These are phyloP conservation scores for Anguilla megastoma DNA, from an alignment of 2,797 vertebrate genomes.

Conservation along the genomic window DNA sequence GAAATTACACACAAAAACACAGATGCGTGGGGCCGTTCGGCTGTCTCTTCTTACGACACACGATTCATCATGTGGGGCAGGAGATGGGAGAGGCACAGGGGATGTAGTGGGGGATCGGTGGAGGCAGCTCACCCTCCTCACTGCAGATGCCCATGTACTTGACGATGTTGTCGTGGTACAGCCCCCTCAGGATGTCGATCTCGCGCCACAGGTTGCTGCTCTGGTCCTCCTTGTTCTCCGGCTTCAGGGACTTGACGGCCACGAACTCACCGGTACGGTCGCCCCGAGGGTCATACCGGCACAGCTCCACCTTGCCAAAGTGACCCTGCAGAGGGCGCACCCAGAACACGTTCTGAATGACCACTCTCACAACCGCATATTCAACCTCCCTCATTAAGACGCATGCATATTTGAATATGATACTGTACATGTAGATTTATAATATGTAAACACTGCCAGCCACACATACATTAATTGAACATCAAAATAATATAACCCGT, in stretches of 20 bases:
- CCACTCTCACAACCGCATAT: background rate
- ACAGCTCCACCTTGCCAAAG: slow-evolving; percentile 86
- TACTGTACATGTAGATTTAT: background rate
- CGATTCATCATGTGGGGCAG: background rate
- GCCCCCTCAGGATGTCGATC: slow-evolving; percentile 82
- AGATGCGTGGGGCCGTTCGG: background rate
- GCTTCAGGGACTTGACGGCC: slow-evolving; percentile 84
- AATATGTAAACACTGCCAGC: background rate
- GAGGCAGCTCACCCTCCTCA: slow-evolving; percentile 71
- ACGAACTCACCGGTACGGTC: slow-evolving; percentile 82
- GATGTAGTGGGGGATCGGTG: background rate
- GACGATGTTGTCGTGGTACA: slow-evolving; percentile 85
- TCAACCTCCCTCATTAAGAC: background rate
- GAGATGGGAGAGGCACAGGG: background rate
- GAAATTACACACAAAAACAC: background rate
- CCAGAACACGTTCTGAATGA: too few relatives aligned
- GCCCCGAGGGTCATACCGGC: slow-evolving; percentile 81
- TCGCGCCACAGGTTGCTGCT: slow-evolving; percentile 81
- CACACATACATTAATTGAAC: background rate
- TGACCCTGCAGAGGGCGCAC: slow-evolving; percentile 70
- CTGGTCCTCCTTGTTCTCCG: slow-evolving; percentile 78
- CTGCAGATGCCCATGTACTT: slow-evolving; percentile 87
- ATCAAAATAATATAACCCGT: background rate
- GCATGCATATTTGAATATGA: background rate
- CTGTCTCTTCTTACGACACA: background rate